Base-by-base conservation (phyloP, 2,888 invertebrate genomes). In the Ormyrus labotus region DNA sequence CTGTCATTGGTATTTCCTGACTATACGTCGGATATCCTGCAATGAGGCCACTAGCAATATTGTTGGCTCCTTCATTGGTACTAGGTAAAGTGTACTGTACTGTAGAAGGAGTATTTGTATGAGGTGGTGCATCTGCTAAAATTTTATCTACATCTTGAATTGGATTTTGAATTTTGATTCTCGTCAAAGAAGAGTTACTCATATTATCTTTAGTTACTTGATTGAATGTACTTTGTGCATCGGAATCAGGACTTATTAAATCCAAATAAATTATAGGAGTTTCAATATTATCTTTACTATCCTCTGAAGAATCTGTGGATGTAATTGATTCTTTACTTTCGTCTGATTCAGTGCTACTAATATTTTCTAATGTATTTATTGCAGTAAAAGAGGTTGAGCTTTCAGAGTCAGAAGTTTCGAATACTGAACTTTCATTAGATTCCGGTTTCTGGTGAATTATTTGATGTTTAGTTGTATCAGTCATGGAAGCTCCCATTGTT, bases 1-100 rank as follows among this genome's bases (percentile, higher is more conserved):
- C 69, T 5, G 81, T 60, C 65, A 57, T 67, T 7, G 70, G 68
- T 64, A 51, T 53, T 13, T 47, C 68, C 73, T 78, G 70, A 51
- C 76, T 80, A 65, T 80, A 83, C 6, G 84, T 78, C 50, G 85
- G 80, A 50, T 85, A 88, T 80, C 89, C 89, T 58, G 89, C 89
- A 34, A 89, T 88, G 0, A 89, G 81, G 47, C 88, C 85, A 81
- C 89, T 89, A 1, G 86, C 88, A 11, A 89, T 81, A 11, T 82
- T 83, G 73, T 83, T 83, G 80, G 75, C 8, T 74, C 63, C 47
- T 81, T 72, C 55, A 71, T 78, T 80, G 77, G 84, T 6, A 76
- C 79, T 81, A 6, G 87, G 86, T 13, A 88, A 81, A 73, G 68
- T 84, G 47, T 81, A 83, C 13, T 6, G 6, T n/a, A 51, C 55